Base-by-base conservation (phyloP, 2,888 invertebrate species). In the Limnephilus lunatus region DNA sequence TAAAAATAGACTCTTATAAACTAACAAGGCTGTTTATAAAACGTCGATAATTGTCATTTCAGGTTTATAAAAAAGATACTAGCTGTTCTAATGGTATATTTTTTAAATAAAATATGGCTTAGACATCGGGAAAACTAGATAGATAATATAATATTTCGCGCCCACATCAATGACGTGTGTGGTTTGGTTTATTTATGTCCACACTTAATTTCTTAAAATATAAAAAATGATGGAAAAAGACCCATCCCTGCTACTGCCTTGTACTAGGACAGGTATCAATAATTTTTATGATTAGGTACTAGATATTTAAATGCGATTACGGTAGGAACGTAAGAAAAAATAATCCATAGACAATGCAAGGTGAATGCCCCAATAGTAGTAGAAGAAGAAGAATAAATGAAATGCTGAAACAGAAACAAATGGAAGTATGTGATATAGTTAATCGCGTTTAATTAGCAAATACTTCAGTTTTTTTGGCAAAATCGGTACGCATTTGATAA, bases 381-480 rank as follows among this genome's bases (percentile, higher is more conserved):
- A 44, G 82, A 90, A 90, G 90, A 90, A 85, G 48, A 90, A 85
- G 90, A 86, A 86, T 44, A 90, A 86, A 88, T 88, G 53, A 83
- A 85, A 81, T 39, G 91, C 81, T 81, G 90, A 88, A 89, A 86
- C 83, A 89, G 92, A 93, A 92, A 93, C 93, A 93, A 93, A 90
- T 92, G 85, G 89, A 92, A 93, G 93, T 90, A 93, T 93, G 93
- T 91, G 87, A 93, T 92, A 89, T 91, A 89, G 88, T 88, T 81
- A 83, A 83, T 88, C 88, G 91, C 90, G 83, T 90, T 89, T 85
- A 86, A 83, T 89, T 92, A 87, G 85, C 90, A 91, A 92, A 85
- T 92, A 87, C 31, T 89, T 90, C 90, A 32, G 83, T 90, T 92
- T 90, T 88, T 90, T 89, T 39, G 85, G 32, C 80, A 90, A 83